Conservation (phyloP, 2,113 vertebrate genomes). For the Lipophrys pholis region DNA sequence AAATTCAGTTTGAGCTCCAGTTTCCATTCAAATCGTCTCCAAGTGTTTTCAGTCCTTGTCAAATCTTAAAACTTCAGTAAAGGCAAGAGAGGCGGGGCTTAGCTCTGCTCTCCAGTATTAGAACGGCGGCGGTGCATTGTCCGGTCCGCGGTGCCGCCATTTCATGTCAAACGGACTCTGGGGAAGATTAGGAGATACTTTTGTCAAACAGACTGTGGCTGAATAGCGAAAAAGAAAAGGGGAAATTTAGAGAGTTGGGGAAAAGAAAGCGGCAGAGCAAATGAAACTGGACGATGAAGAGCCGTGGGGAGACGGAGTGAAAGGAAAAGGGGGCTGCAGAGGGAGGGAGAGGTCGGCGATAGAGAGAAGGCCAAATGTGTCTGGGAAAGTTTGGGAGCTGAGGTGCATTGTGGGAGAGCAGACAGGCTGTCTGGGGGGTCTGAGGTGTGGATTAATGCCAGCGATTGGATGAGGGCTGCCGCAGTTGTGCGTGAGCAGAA, state of each 20-base stretch:
- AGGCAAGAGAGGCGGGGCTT: not conserved
- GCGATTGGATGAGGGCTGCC: conserved; percentile 84
- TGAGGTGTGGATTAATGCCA: conserved; percentile 85
- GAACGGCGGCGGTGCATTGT: conserved; percentile 23
- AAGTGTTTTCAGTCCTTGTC: not conserved
- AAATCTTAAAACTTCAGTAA: conserved; percentile 27
- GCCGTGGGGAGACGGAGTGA: conserved; percentile 55
- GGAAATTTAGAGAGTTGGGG: conserved; percentile 71
- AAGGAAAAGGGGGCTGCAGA: conserved; percentile 61
- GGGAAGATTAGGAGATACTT: conserved; percentile 75
- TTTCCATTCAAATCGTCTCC: no score
- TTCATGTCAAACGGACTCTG: conserved; percentile 63
- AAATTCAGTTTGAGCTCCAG: no score
- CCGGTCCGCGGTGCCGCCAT: conserved; percentile 43
- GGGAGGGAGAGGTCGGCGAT: conserved; percentile 70
- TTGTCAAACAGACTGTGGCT: conserved; percentile 61
- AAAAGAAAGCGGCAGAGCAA: conserved; percentile 68
- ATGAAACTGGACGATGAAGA: conserved; percentile 74
- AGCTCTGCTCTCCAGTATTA: not conserved
- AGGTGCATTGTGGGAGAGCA: conserved; percentile 82
- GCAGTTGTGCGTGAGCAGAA: conserved; percentile 85
- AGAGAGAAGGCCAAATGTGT: conserved; percentile 76
- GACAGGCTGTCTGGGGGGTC: conserved; percentile 79
- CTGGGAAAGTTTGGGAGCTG: conserved; percentile 84
- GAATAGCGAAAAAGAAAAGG: conserved; percentile 68